A percentile compares a stretch with the other conserved stretches of the same genome.
Evolutionary conservation across 2,113 vertebrate genomes (phyloP).

Genomic region (Kryptolebias marmoratus): DNA sequence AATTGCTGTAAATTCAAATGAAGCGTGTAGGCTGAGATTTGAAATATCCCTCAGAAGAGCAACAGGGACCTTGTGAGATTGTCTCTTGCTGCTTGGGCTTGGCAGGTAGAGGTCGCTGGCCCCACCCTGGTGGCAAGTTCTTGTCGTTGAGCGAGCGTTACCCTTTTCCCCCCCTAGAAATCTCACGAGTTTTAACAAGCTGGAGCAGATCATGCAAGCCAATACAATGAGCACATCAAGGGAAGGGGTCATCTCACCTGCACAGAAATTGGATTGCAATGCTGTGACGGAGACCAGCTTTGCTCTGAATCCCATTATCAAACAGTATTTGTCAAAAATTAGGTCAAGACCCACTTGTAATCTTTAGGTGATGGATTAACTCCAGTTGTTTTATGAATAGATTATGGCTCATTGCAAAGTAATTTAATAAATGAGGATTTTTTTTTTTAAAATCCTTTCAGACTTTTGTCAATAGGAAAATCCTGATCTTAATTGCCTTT

Average conservation of each 20-base stretch:
- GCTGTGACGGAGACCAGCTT: slow-evolving; percentile 49
- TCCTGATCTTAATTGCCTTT: slow-evolving; percentile 22
- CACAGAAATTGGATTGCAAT: slow-evolving; percentile 60
- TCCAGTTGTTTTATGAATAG: slow-evolving; percentile 43
- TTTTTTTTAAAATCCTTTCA: slow-evolving; percentile 29
- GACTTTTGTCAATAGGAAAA: slow-evolving; percentile 18
- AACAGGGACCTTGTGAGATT: slow-evolving; percentile 6
- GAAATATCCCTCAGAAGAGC: slow-evolving; percentile 19
- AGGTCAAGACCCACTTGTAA: slow-evolving; percentile 65
- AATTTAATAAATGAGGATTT: slow-evolving; percentile 27
- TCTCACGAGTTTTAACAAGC: slow-evolving; percentile 64
- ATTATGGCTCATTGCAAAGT: slow-evolving; percentile 34
- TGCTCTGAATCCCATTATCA: slow-evolving; percentile 70
- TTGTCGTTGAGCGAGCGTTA: slow-evolving; percentile 23
- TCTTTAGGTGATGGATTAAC: slow-evolving; percentile 63
- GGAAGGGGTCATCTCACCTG: slow-evolving; percentile 61
- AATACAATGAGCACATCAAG: slow-evolving; percentile 49
- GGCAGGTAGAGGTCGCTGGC: slow-evolving; percentile 32
- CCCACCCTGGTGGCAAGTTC: slow-evolving; percentile 45
- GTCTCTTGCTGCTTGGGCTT: neutral
- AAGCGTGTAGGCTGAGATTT: slow-evolving; percentile 29
- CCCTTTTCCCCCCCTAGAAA: slow-evolving; percentile 50
- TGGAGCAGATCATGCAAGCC: slow-evolving; percentile 42
- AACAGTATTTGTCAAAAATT: slow-evolving; percentile 64
- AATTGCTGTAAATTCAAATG: slow-evolving; percentile 52